Base-by-base conservation (phyloP, 2,888 invertebrate species). In the Neocrepidodera transversa region DNA sequence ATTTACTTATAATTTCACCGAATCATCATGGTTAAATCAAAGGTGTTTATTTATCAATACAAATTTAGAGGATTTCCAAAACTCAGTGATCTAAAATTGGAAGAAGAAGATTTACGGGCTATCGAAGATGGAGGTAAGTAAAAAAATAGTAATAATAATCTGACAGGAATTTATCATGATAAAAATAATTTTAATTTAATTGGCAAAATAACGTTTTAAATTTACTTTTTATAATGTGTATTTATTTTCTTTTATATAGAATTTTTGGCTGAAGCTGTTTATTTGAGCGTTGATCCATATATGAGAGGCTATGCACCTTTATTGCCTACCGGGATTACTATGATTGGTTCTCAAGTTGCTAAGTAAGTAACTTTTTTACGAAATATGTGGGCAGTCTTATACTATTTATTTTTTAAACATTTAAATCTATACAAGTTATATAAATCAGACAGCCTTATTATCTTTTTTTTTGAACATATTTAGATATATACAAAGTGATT, bases 61-160 rank as follows among this genome's bases (percentile, higher is more conserved):
- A 26, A 23, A 13, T 45, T 45, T 14, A 18, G 26, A 18, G 45
- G 45, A 8, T 26, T 45, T 45, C 45, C 45, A 14, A 45, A 45
- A 45, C 2, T 14, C 2, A 13, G 16, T 13, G 45, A 45, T 14
- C 26, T 45, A 28, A 45, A 26, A 28, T 16, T 45, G 14, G 28
- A 8, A 8, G 45, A 45, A 13, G 26, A 45, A 11, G 45, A 45
- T 14, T n/a, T 45, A 14, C 28, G 26, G 3, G 45, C 26, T 5
- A 26, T 45, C 13, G 13, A 18, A 45, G 26, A 45, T 45, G 45
- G 45, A 26, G 45, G 45, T 45, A 45, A 28, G 45, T 45, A 5
- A 11, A 13, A 36, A 36, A 13, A 13, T 11, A 36, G n/a, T n/a
- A n/a, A n/a, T n/a, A n/a, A n/a, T n/a, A n/a, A n/a, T n/a, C n/a